These are phyloP conservation scores for Ecdyonurus torrentis DNA, from an alignment of 2,888 invertebrate species.

Conservation along the genomic window DNA sequence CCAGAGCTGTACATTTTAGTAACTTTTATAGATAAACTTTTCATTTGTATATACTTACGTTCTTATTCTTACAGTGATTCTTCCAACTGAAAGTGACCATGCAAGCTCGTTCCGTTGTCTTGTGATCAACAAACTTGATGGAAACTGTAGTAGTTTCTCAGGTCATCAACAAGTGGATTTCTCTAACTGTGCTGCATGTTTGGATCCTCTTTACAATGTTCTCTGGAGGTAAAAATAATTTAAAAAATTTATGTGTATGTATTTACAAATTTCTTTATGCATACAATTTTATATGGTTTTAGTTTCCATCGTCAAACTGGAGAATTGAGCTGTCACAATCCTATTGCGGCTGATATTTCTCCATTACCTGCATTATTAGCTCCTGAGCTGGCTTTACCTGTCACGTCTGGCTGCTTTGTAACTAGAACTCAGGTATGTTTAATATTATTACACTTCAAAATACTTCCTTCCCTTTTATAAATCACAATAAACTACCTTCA, in stretches of 20 bases:
- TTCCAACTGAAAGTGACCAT: slow-evolving; percentile 64
- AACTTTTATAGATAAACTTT: too few species aligned
- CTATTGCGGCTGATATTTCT: slow-evolving; percentile 35
- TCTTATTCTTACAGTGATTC: slow-evolving; percentile 60
- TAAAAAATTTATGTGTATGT: not conserved
- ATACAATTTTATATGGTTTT: not conserved
- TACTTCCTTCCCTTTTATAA: too few species aligned
- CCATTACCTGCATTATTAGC: slow-evolving; percentile 45
- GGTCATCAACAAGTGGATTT: slow-evolving; percentile 74
- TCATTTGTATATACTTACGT: too few species aligned
- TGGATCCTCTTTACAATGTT: slow-evolving; percentile 86
- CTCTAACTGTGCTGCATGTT: slow-evolving; percentile 55
- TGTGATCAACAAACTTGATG: slow-evolving; percentile 77
- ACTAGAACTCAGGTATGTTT: slow-evolving; percentile 38
- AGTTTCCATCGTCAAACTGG: slow-evolving; percentile 36
- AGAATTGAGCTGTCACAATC: slow-evolving; percentile 63
- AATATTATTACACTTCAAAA: too few species aligned
- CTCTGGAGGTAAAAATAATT: slow-evolving; percentile 60
- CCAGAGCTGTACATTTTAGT: too few species aligned
- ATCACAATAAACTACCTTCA: not conserved
- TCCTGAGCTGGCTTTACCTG: slow-evolving; percentile 68
- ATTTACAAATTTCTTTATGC: not conserved
- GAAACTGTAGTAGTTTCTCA: slow-evolving; percentile 69
- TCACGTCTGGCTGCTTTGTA: slow-evolving; percentile 40
- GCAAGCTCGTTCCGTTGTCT: slow-evolving; percentile 62